Evolutionary conservation across 2,797 vertebrate genomes (phyloP).

Genomic region (Fringilla coelebs): DNA sequence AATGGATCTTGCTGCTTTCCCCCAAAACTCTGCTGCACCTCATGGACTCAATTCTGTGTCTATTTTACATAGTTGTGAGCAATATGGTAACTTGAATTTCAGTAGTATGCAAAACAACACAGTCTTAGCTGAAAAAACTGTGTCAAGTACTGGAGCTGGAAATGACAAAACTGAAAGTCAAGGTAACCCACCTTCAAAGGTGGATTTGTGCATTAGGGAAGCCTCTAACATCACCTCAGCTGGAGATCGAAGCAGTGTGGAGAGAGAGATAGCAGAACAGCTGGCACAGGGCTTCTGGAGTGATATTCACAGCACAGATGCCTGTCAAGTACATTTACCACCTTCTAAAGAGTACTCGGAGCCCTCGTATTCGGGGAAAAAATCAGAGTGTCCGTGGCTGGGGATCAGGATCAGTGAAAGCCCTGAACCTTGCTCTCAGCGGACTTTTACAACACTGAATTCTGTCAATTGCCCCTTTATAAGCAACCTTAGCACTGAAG

Average conservation of each 20-base stretch:
- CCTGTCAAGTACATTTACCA: constrained; percentile 67
- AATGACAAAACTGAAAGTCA: constrained; percentile 60
- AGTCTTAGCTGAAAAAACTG: constrained; percentile 58
- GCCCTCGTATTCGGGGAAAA: constrained; percentile 78
- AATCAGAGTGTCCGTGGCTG: constrained; percentile 91
- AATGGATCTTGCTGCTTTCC: constrained; percentile 28
- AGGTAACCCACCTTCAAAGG: constrained; percentile 14
- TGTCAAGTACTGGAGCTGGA: constrained; percentile 6
- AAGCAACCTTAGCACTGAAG: constrained; percentile 80
- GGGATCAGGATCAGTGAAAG: constrained; percentile 79
- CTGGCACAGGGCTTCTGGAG: constrained; percentile 95
- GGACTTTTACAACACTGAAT: constrained; percentile 80
- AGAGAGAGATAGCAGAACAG: constrained; percentile 95
- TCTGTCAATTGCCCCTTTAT: constrained; percentile 93
- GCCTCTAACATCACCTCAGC: background rate
- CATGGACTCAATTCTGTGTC: constrained; percentile 67
- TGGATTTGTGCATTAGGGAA: constrained; percentile 38
- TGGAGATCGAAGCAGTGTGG: constrained; percentile 83
- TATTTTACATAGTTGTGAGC: constrained; percentile 69
- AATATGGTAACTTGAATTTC: constrained; percentile 67
- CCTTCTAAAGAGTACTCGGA: constrained; percentile 68
- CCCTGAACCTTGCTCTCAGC: constrained; percentile 79
- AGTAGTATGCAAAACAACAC: constrained; percentile 43
- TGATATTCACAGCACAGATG: constrained; percentile 79
- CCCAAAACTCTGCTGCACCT: constrained; percentile 48